Conservation (phyloP, 2,113 vertebrate species). For the Manacus vitellinus region DNA sequence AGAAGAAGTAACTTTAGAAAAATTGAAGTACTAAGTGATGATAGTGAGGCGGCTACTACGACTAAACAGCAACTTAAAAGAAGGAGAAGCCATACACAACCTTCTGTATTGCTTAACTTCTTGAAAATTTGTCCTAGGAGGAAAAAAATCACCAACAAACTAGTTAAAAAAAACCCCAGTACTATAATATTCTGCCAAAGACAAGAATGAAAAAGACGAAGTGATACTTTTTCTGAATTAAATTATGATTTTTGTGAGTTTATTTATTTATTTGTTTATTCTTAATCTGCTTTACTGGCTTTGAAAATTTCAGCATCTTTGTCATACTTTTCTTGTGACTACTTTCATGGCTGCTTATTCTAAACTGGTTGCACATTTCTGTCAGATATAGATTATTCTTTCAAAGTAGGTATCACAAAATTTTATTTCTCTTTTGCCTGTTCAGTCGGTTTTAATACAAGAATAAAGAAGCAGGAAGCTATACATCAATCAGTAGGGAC, state of each 20-base stretch:
- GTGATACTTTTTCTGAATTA: neutral
- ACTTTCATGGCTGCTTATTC: neutral
- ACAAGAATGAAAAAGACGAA: neutral
- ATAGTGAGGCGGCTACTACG: neutral
- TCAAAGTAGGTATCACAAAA: neutral
- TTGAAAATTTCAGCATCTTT: neutral
- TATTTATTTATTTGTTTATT: neutral
- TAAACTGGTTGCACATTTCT: neutral
- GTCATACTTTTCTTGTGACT: neutral
- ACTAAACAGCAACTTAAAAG: neutral
- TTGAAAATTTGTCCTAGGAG: neutral
- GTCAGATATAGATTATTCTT: neutral
- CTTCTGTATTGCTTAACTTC: neutral
- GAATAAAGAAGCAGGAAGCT: neutral
- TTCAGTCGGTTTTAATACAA: neutral
- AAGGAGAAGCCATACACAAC: neutral
- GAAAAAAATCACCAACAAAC: neutral
- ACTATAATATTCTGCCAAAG: neutral
- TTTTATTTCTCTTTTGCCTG: neutral
- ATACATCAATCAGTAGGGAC: neutral
- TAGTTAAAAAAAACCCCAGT: neutral
- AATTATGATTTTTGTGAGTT: neutral
- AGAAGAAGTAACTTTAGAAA: neutral
- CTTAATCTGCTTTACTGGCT: neutral
- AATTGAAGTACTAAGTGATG: neutral